Evolutionary conservation across 92 coral and sea anemone genomes (phyloP).

Genomic region (Umimayanthus chanpuru): DNA sequence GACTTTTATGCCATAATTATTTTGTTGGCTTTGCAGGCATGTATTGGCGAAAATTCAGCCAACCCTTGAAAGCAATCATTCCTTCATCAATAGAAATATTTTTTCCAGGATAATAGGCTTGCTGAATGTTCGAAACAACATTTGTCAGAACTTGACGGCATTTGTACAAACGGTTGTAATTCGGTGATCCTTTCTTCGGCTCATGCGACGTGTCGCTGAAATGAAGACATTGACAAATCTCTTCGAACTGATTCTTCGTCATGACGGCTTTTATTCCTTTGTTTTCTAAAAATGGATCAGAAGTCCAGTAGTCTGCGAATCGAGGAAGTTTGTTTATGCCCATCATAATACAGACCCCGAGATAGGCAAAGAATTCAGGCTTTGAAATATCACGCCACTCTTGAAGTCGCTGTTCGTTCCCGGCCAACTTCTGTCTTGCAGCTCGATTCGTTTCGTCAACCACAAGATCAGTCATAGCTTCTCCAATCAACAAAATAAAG

Average conservation of each 20-base stretch:
- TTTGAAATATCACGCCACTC: too few relatives aligned
- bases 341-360: background rate
- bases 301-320: background rate
- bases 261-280: background rate
- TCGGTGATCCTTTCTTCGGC: slow-evolving; percentile 29
- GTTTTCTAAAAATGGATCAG: background rate
- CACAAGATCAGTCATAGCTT: too few relatives aligned
- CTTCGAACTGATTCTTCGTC: background rate
- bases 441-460: too few relatives aligned
- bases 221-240: background rate
- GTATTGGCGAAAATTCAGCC: background rate
- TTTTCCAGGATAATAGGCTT: too few relatives aligned
- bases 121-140: too few relatives aligned
- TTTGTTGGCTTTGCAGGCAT: slow-evolving; percentile 38
- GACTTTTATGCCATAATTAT: too few relatives aligned
- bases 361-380: background rate
- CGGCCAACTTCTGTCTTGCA: too few relatives aligned
- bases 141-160: background rate
- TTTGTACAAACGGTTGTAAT: slow-evolving; percentile 32
- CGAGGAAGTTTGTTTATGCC: background rate
- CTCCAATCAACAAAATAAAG: too few relatives aligned
- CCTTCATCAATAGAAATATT: slow-evolving; percentile 19
- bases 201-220: background rate
- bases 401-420: too few relatives aligned
- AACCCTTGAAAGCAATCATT: background rate